phyloP scores from a whole-genome alignment of 1,140 invertebrate species.

The Zaprionus kolodkinae region DNA sequence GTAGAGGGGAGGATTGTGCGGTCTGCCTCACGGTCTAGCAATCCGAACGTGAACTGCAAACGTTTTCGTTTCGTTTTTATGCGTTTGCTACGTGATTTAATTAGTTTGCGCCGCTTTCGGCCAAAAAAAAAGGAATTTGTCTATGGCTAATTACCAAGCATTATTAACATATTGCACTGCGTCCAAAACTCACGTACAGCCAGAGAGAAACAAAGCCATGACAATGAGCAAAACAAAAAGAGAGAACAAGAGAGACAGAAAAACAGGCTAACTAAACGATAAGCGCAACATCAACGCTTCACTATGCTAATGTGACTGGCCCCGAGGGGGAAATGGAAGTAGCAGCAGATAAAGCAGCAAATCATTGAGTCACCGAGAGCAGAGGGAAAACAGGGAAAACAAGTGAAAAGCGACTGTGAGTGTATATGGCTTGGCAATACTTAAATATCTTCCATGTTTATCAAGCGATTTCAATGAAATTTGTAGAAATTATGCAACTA shows the following conservation, averaged over 20 bases:
- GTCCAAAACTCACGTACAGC: slow-evolving; percentile 4
- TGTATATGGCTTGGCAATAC: no score
- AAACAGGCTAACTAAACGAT: slow-evolving; percentile 21
- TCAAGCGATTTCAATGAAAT: no score
- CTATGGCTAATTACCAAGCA: slow-evolving; percentile 65
- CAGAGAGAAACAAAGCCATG: not conserved
- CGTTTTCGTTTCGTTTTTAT: slow-evolving; percentile 64
- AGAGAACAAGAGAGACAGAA: slow-evolving; percentile 5
- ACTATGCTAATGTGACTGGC: slow-evolving; percentile 33
- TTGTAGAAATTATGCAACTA: no score
- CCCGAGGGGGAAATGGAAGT: not conserved
- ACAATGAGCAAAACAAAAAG: not conserved
- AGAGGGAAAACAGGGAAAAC: no score
- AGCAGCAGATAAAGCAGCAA: not conserved
- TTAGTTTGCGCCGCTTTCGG: slow-evolving; percentile 64
- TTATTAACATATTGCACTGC: slow-evolving; percentile 67
- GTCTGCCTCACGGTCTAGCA: not conserved
- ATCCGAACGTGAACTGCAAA: slow-evolving; percentile 38
- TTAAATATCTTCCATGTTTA: no score
- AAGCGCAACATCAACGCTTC: slow-evolving; percentile 44
- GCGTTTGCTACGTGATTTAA: slow-evolving; percentile 81
- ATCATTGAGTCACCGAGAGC: not conserved
- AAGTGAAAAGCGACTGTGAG: no score
- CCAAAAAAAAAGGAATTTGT: slow-evolving; percentile 48
- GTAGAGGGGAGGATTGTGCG: no score